Base-by-base conservation (phyloP, 2,888 invertebrate species). In the Zhuqinia jingwanae region DNA sequence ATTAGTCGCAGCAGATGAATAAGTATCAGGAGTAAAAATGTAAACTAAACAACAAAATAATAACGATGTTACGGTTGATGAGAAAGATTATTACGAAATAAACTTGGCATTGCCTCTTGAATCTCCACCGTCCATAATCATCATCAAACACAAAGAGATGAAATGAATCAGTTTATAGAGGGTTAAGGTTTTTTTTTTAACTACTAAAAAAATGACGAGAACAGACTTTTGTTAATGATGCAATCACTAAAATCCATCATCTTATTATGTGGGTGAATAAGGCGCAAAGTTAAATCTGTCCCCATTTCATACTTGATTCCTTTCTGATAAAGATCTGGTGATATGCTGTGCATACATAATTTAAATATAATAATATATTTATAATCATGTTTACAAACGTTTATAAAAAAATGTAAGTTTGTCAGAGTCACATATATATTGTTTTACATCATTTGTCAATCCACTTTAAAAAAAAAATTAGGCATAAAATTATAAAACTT, bases 91-190 rank as follows among this genome's bases (percentile, higher is more conserved):
- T 83, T 75, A 63, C 63, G 83, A 76, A 83, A 82, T 45, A 20
- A 53, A 25, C 42, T 83, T 83, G 83, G 83, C 83, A 76, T 76
- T 83, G 83, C 50, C 17, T 53, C 79, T 80, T 70, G 58, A 70
- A 56, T 70, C 27, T 58, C 20, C 6, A 36, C 42, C 10, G 42
- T 58, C 42, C 42, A 77, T 77, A 42, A 77, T 75, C 20, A 13
- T 15, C 27, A 47, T 47, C 15, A 10, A 70, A 70, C 11, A 20
- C 22, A 20, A 42, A 70, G 25, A 27, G 17, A 70, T 47, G 36
- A 8, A 36, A 36, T 8, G 8, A 36, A 36, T 8, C 13, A 36
- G 36, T 8, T 11, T 13, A 45, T 11, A 11, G 8, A 36, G 36
- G 36, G 8, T 36, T 36, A 36, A 36, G 36, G 36, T 36, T 36